Conservation (phyloP, 1,140 invertebrate species). For the Steinernema khuongi region DNA sequence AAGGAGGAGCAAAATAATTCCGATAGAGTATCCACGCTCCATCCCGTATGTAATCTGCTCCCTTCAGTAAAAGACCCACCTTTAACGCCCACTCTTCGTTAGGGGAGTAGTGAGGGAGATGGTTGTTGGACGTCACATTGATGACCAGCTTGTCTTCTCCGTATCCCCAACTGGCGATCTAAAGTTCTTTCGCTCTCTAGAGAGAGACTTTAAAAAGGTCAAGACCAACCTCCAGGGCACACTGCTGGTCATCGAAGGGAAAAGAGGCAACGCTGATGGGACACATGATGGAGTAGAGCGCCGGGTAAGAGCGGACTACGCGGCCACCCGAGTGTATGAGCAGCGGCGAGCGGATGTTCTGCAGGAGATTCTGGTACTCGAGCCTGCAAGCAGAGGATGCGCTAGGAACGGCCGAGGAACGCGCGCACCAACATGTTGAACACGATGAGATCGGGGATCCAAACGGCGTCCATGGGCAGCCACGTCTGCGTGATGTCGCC, state of each 20-base stretch:
- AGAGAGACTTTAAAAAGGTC: too few species aligned
- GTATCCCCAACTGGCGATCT: conserved; percentile 44
- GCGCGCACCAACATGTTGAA: conserved; percentile 49
- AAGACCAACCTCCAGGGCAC: conserved; percentile 26
- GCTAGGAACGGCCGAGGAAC: neutral
- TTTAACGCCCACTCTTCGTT: conserved; percentile 45
- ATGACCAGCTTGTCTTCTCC: conserved; percentile 38
- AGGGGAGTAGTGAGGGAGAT: conserved; percentile 26
- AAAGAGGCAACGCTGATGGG: conserved; percentile 35
- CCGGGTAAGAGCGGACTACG: conserved; percentile 39
- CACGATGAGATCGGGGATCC: conserved; percentile 56
- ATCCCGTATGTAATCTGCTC: too few species aligned
- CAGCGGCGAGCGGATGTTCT: conserved; percentile 36
- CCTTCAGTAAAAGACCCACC: too few species aligned
- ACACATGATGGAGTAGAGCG: conserved; percentile 41
- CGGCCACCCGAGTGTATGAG: conserved; percentile 31
- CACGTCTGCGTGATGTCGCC: conserved; percentile 43
- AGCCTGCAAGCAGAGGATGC: conserved; percentile 24
- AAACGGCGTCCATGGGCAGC: conserved; percentile 47
- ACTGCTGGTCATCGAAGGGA: conserved; percentile 41
- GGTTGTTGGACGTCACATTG: conserved; percentile 31
- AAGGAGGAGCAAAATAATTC: too few species aligned
- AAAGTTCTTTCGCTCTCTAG: too few species aligned
- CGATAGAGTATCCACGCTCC: too few species aligned
- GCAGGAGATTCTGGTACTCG: conserved; percentile 34